These are phyloP conservation scores for Batillaria attramentaria DNA, from an alignment of 1,140 invertebrate genomes.

Conservation along the genomic window DNA sequence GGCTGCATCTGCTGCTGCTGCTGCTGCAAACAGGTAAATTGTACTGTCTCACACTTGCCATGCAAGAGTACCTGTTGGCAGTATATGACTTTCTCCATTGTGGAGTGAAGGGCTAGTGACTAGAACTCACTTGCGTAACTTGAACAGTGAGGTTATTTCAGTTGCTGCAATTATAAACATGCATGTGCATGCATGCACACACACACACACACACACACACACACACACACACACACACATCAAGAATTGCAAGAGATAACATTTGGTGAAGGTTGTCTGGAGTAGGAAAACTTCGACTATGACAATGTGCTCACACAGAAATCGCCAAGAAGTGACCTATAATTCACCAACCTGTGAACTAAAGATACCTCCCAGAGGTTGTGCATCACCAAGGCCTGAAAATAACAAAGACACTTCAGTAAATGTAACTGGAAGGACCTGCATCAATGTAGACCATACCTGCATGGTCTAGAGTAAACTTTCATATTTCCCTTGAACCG, in stretches of 20 bases:
- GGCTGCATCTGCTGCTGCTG: constrained; percentile 1
- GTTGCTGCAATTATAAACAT: too few relatives aligned
- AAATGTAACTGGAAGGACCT: too few relatives aligned
- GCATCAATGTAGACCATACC: too few relatives aligned
- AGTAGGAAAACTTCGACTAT: neutral
- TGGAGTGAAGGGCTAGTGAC: too few relatives aligned
- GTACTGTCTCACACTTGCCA: neutral
- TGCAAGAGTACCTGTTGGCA: too few relatives aligned
- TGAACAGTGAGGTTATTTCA: too few relatives aligned
- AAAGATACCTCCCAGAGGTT: neutral
- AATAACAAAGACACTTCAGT: neutral
- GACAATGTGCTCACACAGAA: neutral
- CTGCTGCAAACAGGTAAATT: neutral
- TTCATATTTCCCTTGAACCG: too few relatives aligned
- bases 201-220: neutral
- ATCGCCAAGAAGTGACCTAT: neutral
- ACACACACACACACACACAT: neutral
- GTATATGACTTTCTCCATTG: too few relatives aligned
- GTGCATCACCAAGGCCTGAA: neutral
- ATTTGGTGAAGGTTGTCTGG: neutral
- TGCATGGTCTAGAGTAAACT: too few relatives aligned
- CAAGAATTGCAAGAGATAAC: neutral
- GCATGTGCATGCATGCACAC: neutral
- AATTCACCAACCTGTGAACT: neutral
- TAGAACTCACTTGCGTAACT: too few relatives aligned